Conservation (phyloP, 2,888 invertebrate genomes). For the Drosophila kuntzei region DNA sequence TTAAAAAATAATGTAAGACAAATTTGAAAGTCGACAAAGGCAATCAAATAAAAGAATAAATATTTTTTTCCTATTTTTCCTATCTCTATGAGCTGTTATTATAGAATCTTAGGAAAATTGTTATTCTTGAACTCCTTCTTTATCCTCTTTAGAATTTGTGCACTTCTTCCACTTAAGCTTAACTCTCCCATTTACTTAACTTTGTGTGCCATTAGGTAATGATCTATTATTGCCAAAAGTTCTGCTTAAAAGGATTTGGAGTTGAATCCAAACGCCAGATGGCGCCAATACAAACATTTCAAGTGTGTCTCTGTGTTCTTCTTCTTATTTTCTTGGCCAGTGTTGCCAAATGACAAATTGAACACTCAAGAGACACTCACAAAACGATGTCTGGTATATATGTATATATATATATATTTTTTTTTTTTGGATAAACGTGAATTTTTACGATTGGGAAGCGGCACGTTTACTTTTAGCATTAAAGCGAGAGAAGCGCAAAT, state of each 20-base stretch:
- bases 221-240: constrained; percentile 2
- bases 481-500: constrained; percentile 39
- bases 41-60: too few species aligned
- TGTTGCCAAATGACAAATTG: constrained; percentile 35
- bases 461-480: constrained; percentile 74
- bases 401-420: constrained; percentile 1
- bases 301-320: not conserved
- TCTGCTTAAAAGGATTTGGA: not conserved
- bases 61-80: too few species aligned
- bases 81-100: too few species aligned
- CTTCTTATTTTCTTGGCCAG: constrained; percentile 2
- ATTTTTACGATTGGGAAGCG: constrained; percentile 65
- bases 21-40: too few species aligned
- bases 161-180: not conserved
- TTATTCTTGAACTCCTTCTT: not conserved
- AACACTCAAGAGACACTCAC: constrained; percentile 24
- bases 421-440: constrained; percentile 22
- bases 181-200: not conserved
- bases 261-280: constrained; percentile 14
- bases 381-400: not conserved
- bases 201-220: not conserved
- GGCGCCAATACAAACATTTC: constrained; percentile 10
- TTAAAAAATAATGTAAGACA: too few species aligned
- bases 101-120: not conserved
- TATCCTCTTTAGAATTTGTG: not conserved